Base-by-base conservation (phyloP, 2,113 vertebrate species). In the Gambusia holbrooki region DNA sequence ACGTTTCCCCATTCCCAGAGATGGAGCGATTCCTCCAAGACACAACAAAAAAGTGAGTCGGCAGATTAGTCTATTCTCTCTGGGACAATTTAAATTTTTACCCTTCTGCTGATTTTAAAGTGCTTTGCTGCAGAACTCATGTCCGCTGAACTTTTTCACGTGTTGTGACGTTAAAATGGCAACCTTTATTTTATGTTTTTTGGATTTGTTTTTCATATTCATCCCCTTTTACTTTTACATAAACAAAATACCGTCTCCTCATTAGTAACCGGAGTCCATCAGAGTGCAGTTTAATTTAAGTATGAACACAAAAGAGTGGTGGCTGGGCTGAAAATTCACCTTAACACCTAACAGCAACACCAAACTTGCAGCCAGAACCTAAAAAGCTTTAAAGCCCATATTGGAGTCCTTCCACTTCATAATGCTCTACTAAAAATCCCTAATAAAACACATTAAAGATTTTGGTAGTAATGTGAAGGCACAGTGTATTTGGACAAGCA, bases 11-110 rank as follows among this genome's bases (percentile, higher is more conserved):
- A 0, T 99, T 99, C 85, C 95, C 96, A 0, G 97, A 99, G 85
- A 95, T 98, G 96, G 98, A 99, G 84, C 94, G 96, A 81, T 99
- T 99, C 87, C 95, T 99, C n/a, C 95, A 97, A 87, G 96, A 97
- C 10, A 97, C 97, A 0, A 95, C 95, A 54, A 96, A 94, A 89
- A 96, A 97, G 98, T 98, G 37, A 88, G 73, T 1, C 77, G 0
- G 0, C 19, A 27, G 1, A 62, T 28, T n/a, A 4, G 22, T 15
- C 28, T 4, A 27, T 35, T 61, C 12, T 54, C 4, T 40, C 63
- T 64, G 19, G 14, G 27, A 12, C 32, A 7, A 54, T 8, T 54
- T 54, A 6, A 2, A 19, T 8, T 58, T 58, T 58, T 58, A n/a
- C 51, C 10, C 19, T 58, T 54, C n/a, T 25, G 51, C 17, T n/a